phyloP scores from a whole-genome alignment of 1,140 invertebrate genomes.

The Pseudomyrmex dendroicus region DNA sequence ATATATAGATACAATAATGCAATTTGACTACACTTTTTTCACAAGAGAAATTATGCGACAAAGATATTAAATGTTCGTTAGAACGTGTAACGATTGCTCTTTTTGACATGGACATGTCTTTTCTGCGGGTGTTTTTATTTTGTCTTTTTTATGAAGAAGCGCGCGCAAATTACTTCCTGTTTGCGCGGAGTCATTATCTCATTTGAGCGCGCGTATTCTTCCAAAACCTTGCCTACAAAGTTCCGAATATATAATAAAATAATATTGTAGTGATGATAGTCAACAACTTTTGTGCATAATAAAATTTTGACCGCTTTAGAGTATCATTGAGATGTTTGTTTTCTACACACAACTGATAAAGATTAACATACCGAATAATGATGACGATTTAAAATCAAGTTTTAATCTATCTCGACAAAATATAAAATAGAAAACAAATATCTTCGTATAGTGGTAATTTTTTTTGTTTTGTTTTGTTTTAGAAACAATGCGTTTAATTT shows the following conservation, averaged over 20 bases:
- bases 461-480: not conserved
- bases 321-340: not conserved
- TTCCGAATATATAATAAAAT: not conserved
- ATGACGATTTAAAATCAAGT: slow-evolving; percentile 5
- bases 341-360: not conserved
- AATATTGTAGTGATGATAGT: not conserved
- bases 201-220: not conserved
- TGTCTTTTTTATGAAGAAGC: not conserved
- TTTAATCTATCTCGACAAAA: not conserved
- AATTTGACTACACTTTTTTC: slow-evolving; percentile 1
- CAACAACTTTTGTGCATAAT: slow-evolving; percentile 3
- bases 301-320: not conserved
- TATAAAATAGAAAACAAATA: slow-evolving; percentile 28
- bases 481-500: too few species aligned
- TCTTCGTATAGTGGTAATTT: not conserved
- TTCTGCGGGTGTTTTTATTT: not conserved
- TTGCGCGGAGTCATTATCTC: not conserved
- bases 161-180: slow-evolving; percentile 21
- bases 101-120: not conserved
- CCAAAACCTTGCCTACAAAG: not conserved
- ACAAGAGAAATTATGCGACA: not conserved
- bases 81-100: not conserved
- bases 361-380: slow-evolving; percentile 54
- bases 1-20: not conserved
- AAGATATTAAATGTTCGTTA: slow-evolving; percentile 29